phyloP scores from a whole-genome alignment of 2,888 invertebrate genomes.

The Polietes domitor region DNA sequence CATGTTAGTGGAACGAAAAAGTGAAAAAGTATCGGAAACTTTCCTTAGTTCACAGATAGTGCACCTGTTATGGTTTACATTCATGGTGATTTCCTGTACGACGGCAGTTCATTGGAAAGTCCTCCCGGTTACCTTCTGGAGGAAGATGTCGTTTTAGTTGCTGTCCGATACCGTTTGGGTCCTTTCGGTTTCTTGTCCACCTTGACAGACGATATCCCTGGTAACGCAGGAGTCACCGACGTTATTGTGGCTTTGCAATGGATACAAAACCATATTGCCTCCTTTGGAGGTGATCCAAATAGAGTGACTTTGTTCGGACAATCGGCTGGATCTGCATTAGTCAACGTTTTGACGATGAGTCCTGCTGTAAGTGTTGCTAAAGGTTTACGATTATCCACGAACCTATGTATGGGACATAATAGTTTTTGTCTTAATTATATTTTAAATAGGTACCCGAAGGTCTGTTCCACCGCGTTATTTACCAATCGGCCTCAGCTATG shows the following conservation, averaged over 20 bases:
- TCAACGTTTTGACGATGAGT: conserved; percentile 81
- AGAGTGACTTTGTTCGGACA: conserved; percentile 82
- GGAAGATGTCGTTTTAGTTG: conserved; percentile 81
- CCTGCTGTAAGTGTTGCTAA: conserved; percentile 75
- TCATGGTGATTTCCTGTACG: conserved; percentile 81
- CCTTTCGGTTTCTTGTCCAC: conserved; percentile 82
- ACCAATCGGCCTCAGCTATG: conserved; percentile 82
- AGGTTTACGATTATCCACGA: too few relatives aligned
- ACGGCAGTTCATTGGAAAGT: conserved; percentile 77
- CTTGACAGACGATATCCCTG: conserved; percentile 81
- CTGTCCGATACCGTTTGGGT: conserved; percentile 82
- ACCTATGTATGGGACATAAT: neutral
- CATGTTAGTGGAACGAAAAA: neutral
- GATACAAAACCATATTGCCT: conserved; percentile 81
- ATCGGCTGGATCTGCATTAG: conserved; percentile 82
- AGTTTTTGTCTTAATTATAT: conserved; percentile 43
- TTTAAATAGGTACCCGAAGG: conserved; percentile 74
- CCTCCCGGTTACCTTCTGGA: conserved; percentile 81
- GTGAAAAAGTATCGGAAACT: neutral
- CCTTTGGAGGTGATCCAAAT: conserved; percentile 82
- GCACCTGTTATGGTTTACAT: conserved; percentile 81
- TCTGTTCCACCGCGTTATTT: conserved; percentile 82
- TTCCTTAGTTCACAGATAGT: conserved; percentile 71
- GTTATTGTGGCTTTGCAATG: conserved; percentile 82
- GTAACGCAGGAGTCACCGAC: conserved; percentile 83